Evolutionary conservation across 2,797 vertebrate species (phyloP).

Genomic region (Liasis olivaceus): DNA sequence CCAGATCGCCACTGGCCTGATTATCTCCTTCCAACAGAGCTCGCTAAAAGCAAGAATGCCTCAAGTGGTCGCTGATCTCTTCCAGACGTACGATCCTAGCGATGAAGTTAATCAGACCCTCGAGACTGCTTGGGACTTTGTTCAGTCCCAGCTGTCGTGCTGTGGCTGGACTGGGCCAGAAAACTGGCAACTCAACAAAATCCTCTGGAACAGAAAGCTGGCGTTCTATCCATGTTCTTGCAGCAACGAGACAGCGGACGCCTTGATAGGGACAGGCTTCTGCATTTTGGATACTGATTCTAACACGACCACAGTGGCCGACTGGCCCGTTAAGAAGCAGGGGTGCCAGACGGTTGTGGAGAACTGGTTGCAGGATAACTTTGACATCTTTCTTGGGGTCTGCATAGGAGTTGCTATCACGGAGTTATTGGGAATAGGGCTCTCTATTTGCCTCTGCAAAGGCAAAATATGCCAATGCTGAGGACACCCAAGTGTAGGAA

Average conservation of each 20-base stretch:
- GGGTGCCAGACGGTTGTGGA: conserved; percentile 83
- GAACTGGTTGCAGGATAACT: conserved; percentile 86
- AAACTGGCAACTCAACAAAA: conserved; percentile 81
- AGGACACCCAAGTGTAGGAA: conserved; percentile 76
- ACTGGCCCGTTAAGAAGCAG: conserved; percentile 77
- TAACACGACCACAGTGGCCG: fast-evolving
- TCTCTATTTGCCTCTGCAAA: conserved; percentile 89
- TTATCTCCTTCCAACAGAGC: conserved; percentile 85
- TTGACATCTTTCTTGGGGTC: conserved; percentile 85
- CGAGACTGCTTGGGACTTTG: not conserved
- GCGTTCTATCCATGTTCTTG: conserved; percentile 87
- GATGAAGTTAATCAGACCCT: not conserved
- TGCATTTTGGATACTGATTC: conserved; percentile 60
- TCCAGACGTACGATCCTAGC: not conserved
- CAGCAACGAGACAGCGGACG: conserved; percentile 50
- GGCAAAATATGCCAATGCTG: conserved; percentile 72
- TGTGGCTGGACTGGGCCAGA: conserved; percentile 82
- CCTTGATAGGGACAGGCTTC: conserved; percentile 66
- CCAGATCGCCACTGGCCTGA: conserved; percentile 79
- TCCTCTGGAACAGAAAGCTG: conserved; percentile 71
- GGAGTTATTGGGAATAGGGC: conserved; percentile 90
- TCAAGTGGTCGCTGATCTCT: not conserved
- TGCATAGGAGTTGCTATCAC: conserved; percentile 83
- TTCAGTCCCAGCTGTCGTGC: conserved; percentile 77
- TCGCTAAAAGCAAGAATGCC: not conserved